Base-by-base conservation (phyloP, 2,113 vertebrate species). In the Saccopteryx leptura region DNA sequence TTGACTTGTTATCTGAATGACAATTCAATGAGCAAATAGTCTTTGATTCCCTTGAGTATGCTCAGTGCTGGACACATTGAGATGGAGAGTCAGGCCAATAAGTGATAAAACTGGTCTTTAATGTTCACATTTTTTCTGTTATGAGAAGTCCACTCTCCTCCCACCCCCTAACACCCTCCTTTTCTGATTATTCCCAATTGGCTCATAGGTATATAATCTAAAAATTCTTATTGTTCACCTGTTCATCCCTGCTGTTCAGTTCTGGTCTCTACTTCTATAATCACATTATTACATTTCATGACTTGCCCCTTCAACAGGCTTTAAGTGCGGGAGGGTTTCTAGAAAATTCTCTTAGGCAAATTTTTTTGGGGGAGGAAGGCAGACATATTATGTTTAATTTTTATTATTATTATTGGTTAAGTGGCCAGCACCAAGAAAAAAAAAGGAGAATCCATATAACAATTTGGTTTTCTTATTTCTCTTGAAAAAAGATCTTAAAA, bases 401-500 rank as follows among this genome's bases (percentile, higher is more conserved):
- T 81, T 4, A 60, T 61, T 79, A 26, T 68, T 94, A 23, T 76
- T 90, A n/a, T 82, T 82, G 4, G 15, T 65, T 85, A 81, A 81
- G 31, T 88, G 33, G 26, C 3, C 33, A 75, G 39, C 1, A 23
- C 24, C 19, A 50, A 65, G 72, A 39, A 61, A 52, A 68, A 21
- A 39, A 50, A 17, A 90, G 9, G 14, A 90, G 33, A 87, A 72
- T 31, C 15, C 23, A 74, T 18, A 82, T 65, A 56, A 50, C 28
- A 72, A 63, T 75, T 83, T 72, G 50, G 2, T 63, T 84, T 91
- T 88, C 39, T 81, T 80, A 9, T 76, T 93, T 93, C 14, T 93
- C 54, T 89, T 93, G 26, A 91, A 91, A 74, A 74, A 93, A 88
- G 75, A 71, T 85, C 3, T 28, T 66, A 87, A 91, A 81, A 60